These are phyloP conservation scores for Volucella bombylans DNA, from an alignment of 2,888 invertebrate species.

Conservation along the genomic window DNA sequence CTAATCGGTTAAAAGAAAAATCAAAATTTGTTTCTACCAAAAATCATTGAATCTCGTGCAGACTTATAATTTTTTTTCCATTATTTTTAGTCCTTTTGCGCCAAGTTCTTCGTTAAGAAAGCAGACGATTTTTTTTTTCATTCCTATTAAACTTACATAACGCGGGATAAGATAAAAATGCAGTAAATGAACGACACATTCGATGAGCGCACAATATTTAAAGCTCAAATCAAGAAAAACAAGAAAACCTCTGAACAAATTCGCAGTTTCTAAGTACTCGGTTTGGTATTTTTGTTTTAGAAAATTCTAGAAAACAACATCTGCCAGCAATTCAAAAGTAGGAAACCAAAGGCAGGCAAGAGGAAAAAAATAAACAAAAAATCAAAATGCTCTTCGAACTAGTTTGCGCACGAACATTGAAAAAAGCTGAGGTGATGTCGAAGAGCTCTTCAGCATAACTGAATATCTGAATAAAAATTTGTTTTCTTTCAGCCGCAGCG, in stretches of 20 bases:
- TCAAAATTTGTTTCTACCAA: neutral
- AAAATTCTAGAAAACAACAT: neutral
- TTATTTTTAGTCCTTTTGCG: too few species aligned
- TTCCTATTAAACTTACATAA: too few species aligned
- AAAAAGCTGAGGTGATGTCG: conserved; percentile 77
- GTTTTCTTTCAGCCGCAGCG: conserved; percentile 43
- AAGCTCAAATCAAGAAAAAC: too few species aligned
- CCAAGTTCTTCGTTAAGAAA: too few species aligned
- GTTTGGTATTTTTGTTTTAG: neutral
- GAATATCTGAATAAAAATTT: conserved; percentile 75
- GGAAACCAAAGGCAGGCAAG: neutral
- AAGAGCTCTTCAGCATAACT: conserved; percentile 82
- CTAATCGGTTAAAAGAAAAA: neutral
- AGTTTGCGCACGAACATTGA: conserved; percentile 38
- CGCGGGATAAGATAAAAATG: too few species aligned
- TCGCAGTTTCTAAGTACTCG: too few species aligned
- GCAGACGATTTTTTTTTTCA: too few species aligned
- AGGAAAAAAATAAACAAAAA: conserved; percentile 32
- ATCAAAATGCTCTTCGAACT: conserved; percentile 28
- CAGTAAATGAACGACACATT: neutral
- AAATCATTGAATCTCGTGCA: conserved; percentile 5
- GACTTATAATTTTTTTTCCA: too few species aligned
- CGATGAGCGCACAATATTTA: too few species aligned
- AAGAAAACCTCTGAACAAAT: too few species aligned
- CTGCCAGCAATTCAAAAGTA: neutral